A percentile compares a stretch with the other conserved stretches of the same genome.
Evolutionary conservation across 1,140 invertebrate genomes (phyloP).

Genomic region (Panulirus ornatus): DNA sequence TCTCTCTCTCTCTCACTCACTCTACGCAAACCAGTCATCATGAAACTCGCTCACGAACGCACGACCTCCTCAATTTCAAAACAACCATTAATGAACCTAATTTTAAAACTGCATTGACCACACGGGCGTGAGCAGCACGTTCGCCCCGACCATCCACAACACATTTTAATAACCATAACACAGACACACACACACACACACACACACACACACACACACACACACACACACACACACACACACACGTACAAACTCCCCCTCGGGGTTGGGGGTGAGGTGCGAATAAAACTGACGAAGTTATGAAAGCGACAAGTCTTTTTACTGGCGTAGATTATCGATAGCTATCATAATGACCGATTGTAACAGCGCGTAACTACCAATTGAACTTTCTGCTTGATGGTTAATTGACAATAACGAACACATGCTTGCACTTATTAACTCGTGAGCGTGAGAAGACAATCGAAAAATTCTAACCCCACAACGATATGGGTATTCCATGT

Average conservation of each 20-base stretch:
- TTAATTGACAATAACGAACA: no score
- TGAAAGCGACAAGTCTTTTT: background rate
- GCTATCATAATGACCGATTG: background rate
- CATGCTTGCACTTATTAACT: no score
- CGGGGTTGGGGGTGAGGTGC: background rate
- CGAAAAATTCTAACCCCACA: no score
- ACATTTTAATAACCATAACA: background rate
- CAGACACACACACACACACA: no score
- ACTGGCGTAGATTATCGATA: background rate
- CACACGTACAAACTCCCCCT: background rate
- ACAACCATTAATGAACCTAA: background rate
- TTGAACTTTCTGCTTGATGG: background rate
- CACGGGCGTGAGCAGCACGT: background rate
- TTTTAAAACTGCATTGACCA: background rate
- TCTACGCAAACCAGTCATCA: background rate
- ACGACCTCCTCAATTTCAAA: background rate
- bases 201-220: constrained; percentile 1
- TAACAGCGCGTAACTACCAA: background rate
- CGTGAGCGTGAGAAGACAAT: no score
- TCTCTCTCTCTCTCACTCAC: background rate
- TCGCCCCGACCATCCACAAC: background rate
- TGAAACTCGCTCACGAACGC: background rate
- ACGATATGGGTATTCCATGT: no score
- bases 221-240: background rate
- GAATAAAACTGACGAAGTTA: background rate